phyloP scores from a whole-genome alignment of 1,140 invertebrate genomes.

The Brachionus asplanchnoidis region DNA sequence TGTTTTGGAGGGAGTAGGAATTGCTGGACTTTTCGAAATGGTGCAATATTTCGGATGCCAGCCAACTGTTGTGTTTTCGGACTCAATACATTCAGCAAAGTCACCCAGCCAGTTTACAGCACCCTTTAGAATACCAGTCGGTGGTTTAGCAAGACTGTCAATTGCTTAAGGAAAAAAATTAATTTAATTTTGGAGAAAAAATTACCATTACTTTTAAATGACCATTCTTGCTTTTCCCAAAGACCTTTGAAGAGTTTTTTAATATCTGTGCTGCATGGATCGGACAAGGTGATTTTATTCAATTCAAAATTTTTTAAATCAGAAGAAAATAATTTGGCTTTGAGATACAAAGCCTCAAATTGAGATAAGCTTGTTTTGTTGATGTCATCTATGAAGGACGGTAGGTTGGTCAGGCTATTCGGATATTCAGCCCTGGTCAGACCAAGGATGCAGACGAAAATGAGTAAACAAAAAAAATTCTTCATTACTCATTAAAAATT shows the following conservation, averaged over 20 bases:
- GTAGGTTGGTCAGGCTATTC: background rate
- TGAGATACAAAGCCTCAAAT: background rate
- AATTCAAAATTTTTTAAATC: background rate
- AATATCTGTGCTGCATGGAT: background rate
- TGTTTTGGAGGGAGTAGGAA: background rate
- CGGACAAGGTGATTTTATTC: background rate
- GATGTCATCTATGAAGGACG: background rate
- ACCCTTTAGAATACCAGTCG: background rate
- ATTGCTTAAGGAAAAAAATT: background rate
- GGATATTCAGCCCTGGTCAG: background rate
- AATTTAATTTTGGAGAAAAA: background rate
- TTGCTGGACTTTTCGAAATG: background rate
- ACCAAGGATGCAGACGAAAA: background rate
- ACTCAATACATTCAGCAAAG: constrained; percentile 1
- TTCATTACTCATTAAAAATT: background rate
- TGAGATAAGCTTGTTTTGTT: background rate
- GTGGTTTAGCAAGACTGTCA: background rate
- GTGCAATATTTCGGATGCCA: constrained; percentile 8
- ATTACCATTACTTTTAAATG: background rate
- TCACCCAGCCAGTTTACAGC: background rate
- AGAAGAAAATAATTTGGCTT: background rate
- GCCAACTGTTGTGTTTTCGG: background rate
- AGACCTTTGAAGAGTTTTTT: background rate
- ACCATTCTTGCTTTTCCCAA: background rate
- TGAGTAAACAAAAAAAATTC: background rate